These are phyloP conservation scores for Apostichopus leukothele DNA, from an alignment of 53 echinoderm and acorn worm species.

Conservation along the genomic window DNA sequence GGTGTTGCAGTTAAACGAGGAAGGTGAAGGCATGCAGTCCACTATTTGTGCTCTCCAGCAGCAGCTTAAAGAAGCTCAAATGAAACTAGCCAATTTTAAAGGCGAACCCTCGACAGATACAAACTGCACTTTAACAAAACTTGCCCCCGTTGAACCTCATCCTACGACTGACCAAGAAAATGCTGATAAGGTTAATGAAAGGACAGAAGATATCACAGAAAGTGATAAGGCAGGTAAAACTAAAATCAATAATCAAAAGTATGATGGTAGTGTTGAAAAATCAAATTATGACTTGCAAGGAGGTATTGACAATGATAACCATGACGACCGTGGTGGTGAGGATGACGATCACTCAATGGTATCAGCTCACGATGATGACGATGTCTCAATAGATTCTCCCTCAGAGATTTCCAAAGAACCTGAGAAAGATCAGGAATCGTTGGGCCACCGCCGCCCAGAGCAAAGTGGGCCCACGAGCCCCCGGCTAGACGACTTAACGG, in stretches of 20 bases:
- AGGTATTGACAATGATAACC: neutral
- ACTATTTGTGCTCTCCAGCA: constrained; percentile 94
- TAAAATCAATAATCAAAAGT: neutral
- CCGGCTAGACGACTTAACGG: constrained; percentile 2
- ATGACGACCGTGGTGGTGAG: neutral
- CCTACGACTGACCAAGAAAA: neutral
- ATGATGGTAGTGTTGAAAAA: neutral
- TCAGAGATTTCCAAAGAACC: neutral
- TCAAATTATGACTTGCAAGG: neutral
- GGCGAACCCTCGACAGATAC: constrained; percentile 6
- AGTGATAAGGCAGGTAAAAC: neutral
- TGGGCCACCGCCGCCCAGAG: neutral
- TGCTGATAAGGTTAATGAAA: constrained; percentile 21
- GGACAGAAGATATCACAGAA: neutral
- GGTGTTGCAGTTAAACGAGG: constrained; percentile 94
- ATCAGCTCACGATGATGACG: neutral
- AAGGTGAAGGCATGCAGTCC: constrained; percentile 98
- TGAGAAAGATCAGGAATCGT: constrained; percentile 17
- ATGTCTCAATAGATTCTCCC: neutral
- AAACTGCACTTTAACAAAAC: neutral
- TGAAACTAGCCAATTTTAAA: constrained; percentile 54
- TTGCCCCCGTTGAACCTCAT: neutral
- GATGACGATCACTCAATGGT: constrained; percentile 27
- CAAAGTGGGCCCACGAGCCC: neutral
- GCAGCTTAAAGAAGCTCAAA: constrained; percentile 85